Evolutionary conservation across 2,113 vertebrate genomes (phyloP), one percentile per base, ranked within the genome.

Genomic region (Hystrix brachyura): DNA sequence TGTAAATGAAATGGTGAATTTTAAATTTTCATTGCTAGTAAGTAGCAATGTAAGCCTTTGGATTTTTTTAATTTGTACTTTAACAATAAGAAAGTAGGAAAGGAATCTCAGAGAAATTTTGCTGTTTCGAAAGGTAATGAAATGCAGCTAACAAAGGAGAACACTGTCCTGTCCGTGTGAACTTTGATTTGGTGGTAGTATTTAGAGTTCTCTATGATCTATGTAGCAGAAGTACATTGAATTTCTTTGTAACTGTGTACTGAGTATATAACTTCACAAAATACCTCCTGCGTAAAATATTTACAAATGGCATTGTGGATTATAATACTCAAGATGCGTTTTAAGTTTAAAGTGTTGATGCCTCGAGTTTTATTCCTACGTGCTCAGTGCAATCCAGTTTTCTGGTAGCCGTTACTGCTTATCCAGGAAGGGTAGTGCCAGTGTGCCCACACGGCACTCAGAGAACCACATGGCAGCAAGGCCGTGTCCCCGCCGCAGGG

Each of bases 241-340:
- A 94, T 53, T 78, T 17, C 94, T 91, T 92, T 92, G 85, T 59
- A 11, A 15, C 86, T 89, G 96, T 34, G 71, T 96, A 69, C 23
- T 60, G 65, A 87, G 43, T 92, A 95, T 92, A 43, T 81, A 87
- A 11, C 97, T 96, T 94, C 55, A 96, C 51, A 82, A 98, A 94
- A 96, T 95, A 96, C 94, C 96, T 97, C 80, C 0, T 98, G 98
- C 98, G 98, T 67, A 98, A 98, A 98, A 94, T 98, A 97, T 98
- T 98, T 97, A 98, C 97, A 97, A 97, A 98, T 98, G 46, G 79
- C 82, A 97, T 96, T 98, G 94, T 98, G 98, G 81, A 97, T 98
- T 69, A 97, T 98, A 98, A 98, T 82, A 89, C 96, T 98, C 97
- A 98, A 97, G 91, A 97, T 98, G 97, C 97, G 98, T 98, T 98